These are phyloP conservation scores for Petrocephalus sullivani DNA, from an alignment of 2,797 vertebrate species.

Conservation along the genomic window DNA sequence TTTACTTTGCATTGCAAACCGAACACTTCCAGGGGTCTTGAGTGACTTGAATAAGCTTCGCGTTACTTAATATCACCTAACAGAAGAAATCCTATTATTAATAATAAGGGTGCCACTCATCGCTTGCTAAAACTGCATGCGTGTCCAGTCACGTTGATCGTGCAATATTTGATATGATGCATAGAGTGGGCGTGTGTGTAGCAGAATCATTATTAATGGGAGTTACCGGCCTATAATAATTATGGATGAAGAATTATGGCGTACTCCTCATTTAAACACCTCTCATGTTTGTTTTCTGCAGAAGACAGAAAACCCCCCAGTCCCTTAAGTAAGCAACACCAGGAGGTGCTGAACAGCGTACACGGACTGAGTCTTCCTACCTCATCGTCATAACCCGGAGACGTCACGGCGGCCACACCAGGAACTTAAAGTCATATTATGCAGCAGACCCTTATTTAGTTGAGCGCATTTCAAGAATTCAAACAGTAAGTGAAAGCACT, in stretches of 20 bases:
- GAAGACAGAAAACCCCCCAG: slow-evolving; percentile 79
- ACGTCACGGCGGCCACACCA: background rate
- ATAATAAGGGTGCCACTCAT: background rate
- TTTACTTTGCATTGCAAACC: background rate
- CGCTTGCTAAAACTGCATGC: background rate
- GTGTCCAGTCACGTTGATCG: background rate
- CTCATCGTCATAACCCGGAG: slow-evolving; percentile 76
- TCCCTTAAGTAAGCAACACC: slow-evolving; percentile 70
- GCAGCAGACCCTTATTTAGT: slow-evolving; percentile 45
- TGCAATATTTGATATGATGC: background rate
- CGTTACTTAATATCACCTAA: background rate
- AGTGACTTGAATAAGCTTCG: background rate
- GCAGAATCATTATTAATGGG: background rate
- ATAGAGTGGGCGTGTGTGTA: background rate
- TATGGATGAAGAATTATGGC: slow-evolving; percentile 1
- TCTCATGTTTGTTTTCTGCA: slow-evolving; percentile 48
- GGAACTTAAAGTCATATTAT: slow-evolving; percentile 22
- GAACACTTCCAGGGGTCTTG: background rate
- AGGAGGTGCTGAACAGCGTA: slow-evolving; percentile 71
- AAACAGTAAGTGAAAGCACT: slow-evolving; percentile 64
- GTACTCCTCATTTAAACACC: slow-evolving; percentile 32
- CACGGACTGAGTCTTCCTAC: slow-evolving; percentile 80
- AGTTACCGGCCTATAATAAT: background rate
- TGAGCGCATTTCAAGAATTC: slow-evolving; percentile 58
- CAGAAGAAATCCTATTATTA: background rate